These are phyloP conservation scores for Heliothis peltigera DNA, from an alignment of 2,888 invertebrate genomes.

Conservation along the genomic window DNA sequence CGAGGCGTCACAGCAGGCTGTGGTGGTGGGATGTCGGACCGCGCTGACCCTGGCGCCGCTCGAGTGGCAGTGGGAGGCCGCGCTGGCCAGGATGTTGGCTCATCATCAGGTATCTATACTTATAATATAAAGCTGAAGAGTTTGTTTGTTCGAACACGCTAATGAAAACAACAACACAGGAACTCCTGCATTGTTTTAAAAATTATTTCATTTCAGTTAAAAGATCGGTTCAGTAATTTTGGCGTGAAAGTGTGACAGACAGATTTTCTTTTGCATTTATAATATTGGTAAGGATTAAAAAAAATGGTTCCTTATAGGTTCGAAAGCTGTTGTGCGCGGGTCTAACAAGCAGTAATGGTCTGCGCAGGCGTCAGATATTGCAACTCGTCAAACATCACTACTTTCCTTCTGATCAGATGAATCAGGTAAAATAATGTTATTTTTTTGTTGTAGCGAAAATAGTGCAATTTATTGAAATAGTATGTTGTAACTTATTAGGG, in stretches of 20 bases:
- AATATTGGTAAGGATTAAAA: no score
- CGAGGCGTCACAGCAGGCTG: constrained; percentile 78
- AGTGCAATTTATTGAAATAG: no score
- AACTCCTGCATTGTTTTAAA: no score
- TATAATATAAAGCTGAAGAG: no score
- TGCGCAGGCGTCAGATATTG: constrained; percentile 78
- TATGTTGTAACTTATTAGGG: no score
- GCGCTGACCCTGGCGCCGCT: constrained; percentile 79
- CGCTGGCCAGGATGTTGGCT: constrained; percentile 78
- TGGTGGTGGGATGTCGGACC: constrained; percentile 76
- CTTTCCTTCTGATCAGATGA: constrained; percentile 85
- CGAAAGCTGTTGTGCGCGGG: constrained; percentile 80
- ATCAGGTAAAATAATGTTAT: constrained; percentile 70
- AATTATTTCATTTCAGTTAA: no score
- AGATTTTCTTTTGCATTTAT: no score
- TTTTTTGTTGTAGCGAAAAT: not conserved
- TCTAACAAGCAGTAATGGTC: constrained; percentile 75
- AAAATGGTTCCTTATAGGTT: constrained; percentile 68
- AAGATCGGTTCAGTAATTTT: no score
- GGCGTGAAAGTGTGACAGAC: no score
- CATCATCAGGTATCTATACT: constrained; percentile 79
- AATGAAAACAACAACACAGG: no score
- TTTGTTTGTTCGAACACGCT: no score
- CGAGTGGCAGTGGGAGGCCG: constrained; percentile 76
- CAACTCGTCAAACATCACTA: constrained; percentile 85